These are phyloP conservation scores for Drosophila pachea DNA, from an alignment of 1,140 invertebrate genomes.

Conservation along the genomic window DNA sequence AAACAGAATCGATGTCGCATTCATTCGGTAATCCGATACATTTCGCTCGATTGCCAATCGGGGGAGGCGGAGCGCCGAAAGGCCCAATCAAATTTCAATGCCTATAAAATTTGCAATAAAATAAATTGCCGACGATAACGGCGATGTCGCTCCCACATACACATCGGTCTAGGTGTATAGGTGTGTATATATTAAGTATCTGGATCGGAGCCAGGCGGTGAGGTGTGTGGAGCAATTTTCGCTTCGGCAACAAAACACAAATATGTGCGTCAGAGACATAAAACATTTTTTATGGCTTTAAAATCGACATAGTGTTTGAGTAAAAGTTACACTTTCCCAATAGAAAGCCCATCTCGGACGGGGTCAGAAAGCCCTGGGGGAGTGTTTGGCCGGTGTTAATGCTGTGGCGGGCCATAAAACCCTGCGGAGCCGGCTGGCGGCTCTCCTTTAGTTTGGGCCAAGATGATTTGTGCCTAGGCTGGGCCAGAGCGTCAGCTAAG, in stretches of 20 bases:
- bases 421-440: constrained; percentile 30
- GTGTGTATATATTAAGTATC: constrained; percentile 2
- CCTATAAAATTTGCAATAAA: constrained; percentile 75
- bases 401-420: constrained; percentile 59
- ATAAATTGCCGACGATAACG: constrained; percentile 67
- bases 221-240: constrained; percentile 73
- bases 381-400: constrained; percentile 57
- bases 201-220: background rate
- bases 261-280: constrained; percentile 54
- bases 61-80: constrained; percentile 12
- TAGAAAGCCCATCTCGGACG: constrained; percentile 49
- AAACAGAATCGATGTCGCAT: constrained; percentile 57
- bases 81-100: constrained; percentile 66
- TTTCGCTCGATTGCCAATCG: constrained; percentile 43
- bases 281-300: constrained; percentile 77
- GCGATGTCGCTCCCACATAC: constrained; percentile 43
- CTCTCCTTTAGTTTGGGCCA: constrained; percentile 20
- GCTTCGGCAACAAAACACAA: constrained; percentile 37
- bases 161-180: too few species aligned
- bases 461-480: constrained; percentile 28
- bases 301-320: constrained; percentile 58
- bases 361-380: constrained; percentile 26
- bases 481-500: constrained; percentile 46
- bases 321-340: constrained; percentile 76
- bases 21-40: constrained; percentile 70